Conservation (phyloP, 1,140 invertebrate genomes). For the Drosophila sp. region DNA sequence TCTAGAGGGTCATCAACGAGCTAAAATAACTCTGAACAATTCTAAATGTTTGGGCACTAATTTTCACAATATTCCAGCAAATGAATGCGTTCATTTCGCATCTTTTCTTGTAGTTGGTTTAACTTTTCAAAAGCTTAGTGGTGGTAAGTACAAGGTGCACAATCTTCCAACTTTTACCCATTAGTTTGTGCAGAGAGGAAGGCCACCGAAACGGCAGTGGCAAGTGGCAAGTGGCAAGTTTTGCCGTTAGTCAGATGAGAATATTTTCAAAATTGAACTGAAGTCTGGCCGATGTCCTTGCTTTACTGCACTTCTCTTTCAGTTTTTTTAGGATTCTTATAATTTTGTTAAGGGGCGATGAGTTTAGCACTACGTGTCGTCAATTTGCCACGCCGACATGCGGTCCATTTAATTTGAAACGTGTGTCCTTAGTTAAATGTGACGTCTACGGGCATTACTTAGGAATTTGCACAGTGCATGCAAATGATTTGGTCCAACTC, state of each 20-base stretch:
- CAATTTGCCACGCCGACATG: conserved; percentile 66
- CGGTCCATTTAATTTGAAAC: conserved; percentile 75
- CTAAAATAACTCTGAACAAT: conserved; percentile 29
- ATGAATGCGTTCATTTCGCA: conserved; percentile 28
- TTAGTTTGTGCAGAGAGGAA: conserved; percentile 32
- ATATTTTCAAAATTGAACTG: conserved; percentile 77
- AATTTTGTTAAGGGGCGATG: conserved; percentile 22
- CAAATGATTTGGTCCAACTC: conserved; percentile 49
- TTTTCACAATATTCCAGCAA: conserved; percentile 54
- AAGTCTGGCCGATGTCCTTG: conserved; percentile 28
- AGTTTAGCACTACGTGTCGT: conserved; percentile 59
- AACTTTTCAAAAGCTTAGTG: conserved; percentile 74
- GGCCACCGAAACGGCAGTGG: conserved; percentile 34
- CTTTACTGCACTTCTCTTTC: conserved; percentile 26
- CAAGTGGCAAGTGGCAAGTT: conserved; percentile 61
- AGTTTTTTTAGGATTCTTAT: neutral
- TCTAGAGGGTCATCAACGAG: conserved; percentile 1
- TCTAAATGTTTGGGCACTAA: conserved; percentile 37
- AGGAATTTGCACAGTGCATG: conserved; percentile 55
- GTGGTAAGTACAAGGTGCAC: conserved; percentile 45
- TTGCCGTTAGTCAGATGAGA: conserved; percentile 46
- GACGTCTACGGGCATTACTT: conserved; percentile 42
- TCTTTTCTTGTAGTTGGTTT: conserved; percentile 43
- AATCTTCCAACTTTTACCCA: conserved; percentile 75
- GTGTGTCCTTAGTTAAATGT: conserved; percentile 48